A percentile compares a stretch with the other conserved stretches of the same genome.
Evolutionary conservation across 2,797 vertebrate species (phyloP).

Genomic region (Scyliorhinus canicula): DNA sequence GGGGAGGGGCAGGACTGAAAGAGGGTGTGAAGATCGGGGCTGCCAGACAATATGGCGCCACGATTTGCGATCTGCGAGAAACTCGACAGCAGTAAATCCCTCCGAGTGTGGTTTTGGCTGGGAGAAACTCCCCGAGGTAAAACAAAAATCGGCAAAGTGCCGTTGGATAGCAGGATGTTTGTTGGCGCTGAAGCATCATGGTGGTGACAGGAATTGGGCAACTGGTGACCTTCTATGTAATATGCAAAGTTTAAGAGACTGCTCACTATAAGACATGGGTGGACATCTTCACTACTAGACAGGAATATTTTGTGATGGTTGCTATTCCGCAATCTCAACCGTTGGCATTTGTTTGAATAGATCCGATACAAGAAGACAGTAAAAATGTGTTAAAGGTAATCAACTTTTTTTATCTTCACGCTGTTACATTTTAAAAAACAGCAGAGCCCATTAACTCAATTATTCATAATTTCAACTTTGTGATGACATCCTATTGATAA

Average conservation of each 20-base stretch:
- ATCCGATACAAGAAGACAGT: not conserved
- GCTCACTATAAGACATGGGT: not conserved
- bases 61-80: too few relatives aligned
- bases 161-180: too few relatives aligned
- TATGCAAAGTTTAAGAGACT: not conserved
- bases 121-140: too few relatives aligned
- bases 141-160: too few relatives aligned
- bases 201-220: slow-evolving; percentile 19
- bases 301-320: not conserved
- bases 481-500: slow-evolving; percentile 11
- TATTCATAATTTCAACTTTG: not conserved
- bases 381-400: not conserved
- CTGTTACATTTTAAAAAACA: not conserved
- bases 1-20: too few relatives aligned
- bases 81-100: too few relatives aligned
- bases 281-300: not conserved
- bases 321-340: not conserved
- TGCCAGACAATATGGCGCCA: too few relatives aligned
- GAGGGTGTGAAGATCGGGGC: too few relatives aligned
- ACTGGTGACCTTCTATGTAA: not conserved
- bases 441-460: not conserved
- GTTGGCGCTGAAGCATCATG: not conserved
- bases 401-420: not conserved
- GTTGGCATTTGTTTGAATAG: not conserved
- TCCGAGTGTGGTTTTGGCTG: too few relatives aligned